Evolutionary conservation across 2,888 invertebrate species (phyloP), one percentile per base, ranked within the genome.

Genomic region (Pollenia labialis): DNA sequence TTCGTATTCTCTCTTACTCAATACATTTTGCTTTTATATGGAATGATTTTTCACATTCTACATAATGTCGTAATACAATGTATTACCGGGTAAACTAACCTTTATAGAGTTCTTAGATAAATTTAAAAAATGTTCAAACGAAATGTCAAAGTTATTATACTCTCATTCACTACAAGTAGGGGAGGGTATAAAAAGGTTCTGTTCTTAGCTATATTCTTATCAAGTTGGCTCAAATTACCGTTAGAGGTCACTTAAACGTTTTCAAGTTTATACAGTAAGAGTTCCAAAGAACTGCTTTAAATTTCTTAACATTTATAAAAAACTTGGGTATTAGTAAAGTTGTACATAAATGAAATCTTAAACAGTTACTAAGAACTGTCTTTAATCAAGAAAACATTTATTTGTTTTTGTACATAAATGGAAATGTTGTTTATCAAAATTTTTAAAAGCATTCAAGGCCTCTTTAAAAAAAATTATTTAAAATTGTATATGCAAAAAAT

Each of bases 141-240:
- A 2, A 23, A 16, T 16, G 16, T 1, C 1, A 54, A 54, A 54
- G 18, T 54, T 14, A 14, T 4, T 32, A 58, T 56, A 44, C 7
- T 8, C 6, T 56, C 69, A 86, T 76, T 83, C 86, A 86, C 79
- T 82, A 85, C 79, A 69, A 64, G 0, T 0, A 8, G 1, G 2
- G 11, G 32, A 32, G 32, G 6, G 4, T 32, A 23, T 23, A 32
- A 18, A n/a, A 75, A 48, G 86, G 86, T 86, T 82, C 69, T 83
- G 79, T 86, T 86, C 86, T 86, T 58, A 23, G 75, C 86, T 86
- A 75, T 66, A 11, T 46, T 8, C 32, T 58, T n/a, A 16, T 14
- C 18, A 8, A 16, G 42, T 69, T 18, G n/a, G 11, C 12, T 42
- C 14, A 9, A 18, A 32, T 76, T 46, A 6, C 50, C 85, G 79